Evolutionary conservation across 2,113 vertebrate genomes (phyloP), one percentile per base, ranked within the genome.

Genomic region (Hippocampus comes): DNA sequence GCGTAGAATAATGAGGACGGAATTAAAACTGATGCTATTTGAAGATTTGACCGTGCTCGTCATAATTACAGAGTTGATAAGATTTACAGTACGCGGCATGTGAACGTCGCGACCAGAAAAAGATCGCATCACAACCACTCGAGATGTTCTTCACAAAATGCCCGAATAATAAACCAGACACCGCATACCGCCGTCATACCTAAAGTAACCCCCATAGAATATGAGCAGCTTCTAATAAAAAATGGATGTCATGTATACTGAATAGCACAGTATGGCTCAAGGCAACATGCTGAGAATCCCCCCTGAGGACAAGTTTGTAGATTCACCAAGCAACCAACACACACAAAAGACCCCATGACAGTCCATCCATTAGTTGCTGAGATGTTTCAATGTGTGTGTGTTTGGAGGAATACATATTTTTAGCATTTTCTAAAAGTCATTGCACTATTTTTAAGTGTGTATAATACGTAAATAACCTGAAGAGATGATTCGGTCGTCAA

Each of bases 1-100:
- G 82, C 78, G 88, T 90, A 87, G 90, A 90, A 91, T 90, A 92
- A 89, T 90, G 85, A 90, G 87, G 87, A 90, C 77, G 67, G 76
- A 80, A 78, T 82, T 82, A 76, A 82, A 83, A 70, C 67, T 74
- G 80, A 74, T 61, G 72, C 71, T 78, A 67, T 78, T 84, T 78
- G 72, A 72, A 68, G 75, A 51, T 60, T 66, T 76, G 71, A 75
- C 76, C 68, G 25, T 20, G 41, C 42, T 64, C 12, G 17, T 10
- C 67, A 46, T 78, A 57, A 65, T 71, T 49, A 49, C 55, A 57
- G 34, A 15, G 55, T 49, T 67, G 30, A 68, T 77, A 4, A 51
- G 25, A 12, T 51, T 38, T 68, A 68, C 27, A 51, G 48, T 38
- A 53, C 10, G 23, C n/a, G 20, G 25, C 11, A 14, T 68, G 30